A percentile compares a stretch with the other conserved stretches of the same genome.
phyloP scores from a whole-genome alignment of 1,140 invertebrate species.

The Drosophila busckii region DNA sequence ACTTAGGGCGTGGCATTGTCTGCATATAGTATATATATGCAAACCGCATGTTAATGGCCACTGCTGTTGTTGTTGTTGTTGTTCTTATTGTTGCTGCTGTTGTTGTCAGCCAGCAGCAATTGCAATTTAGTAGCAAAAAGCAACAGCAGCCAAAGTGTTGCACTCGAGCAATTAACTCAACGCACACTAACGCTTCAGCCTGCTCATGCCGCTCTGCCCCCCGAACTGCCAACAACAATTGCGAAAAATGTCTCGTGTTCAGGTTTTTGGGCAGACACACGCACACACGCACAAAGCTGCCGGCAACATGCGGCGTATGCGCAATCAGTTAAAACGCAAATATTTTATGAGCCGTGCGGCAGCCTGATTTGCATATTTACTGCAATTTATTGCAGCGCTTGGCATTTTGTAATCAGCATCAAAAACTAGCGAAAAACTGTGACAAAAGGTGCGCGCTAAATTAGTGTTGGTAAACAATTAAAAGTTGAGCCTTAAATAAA shows the following conservation, averaged over 20 bases:
- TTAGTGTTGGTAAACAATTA: too few species aligned
- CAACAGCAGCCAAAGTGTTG: constrained; percentile 36
- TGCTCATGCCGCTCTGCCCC: neutral
- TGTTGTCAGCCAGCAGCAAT: constrained; percentile 45
- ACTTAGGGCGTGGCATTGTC: constrained; percentile 21
- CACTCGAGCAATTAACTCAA: constrained; percentile 50
- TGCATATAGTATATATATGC: constrained; percentile 9
- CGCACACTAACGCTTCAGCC: neutral
- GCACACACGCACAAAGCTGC: constrained; percentile 16
- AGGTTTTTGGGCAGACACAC: constrained; percentile 16
- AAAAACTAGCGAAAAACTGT: too few species aligned
- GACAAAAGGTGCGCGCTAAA: too few species aligned
- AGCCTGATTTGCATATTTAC: constrained; percentile 54
- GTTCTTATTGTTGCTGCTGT: constrained; percentile 31
- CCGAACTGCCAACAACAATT: constrained; percentile 8
- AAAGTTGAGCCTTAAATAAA: too few species aligned
- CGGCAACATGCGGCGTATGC: constrained; percentile 44
- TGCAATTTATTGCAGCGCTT: constrained; percentile 28
- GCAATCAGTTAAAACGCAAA: constrained; percentile 55
- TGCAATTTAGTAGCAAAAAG: constrained; percentile 63
- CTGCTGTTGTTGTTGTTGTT: constrained; percentile 37
- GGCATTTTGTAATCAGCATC: too few species aligned
- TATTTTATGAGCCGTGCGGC: constrained; percentile 56
- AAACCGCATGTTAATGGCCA: constrained; percentile 34
- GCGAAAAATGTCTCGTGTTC: constrained; percentile 30